Percentiles rank a stretch among this genome's conserved stretches.
Conservation (phyloP, 1,140 invertebrate species). For the Ectropis grisescens region DNA sequence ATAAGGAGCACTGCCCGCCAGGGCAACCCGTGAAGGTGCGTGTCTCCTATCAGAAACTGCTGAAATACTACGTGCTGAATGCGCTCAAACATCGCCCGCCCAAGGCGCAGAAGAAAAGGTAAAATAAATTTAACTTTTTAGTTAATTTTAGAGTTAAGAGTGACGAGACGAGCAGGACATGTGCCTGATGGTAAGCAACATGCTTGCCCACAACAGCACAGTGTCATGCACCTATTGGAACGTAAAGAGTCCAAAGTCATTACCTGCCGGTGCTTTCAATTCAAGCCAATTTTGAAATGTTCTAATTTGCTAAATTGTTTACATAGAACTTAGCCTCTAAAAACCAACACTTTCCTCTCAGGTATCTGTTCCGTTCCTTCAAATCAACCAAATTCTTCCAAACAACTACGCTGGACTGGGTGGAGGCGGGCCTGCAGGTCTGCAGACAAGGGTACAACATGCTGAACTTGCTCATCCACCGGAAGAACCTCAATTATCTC, state of each 20-base stretch:
- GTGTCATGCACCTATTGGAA: too few species aligned
- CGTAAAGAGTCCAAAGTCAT: too few species aligned
- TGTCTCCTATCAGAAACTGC: constrained; percentile 98
- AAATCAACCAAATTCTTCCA: constrained; percentile 99
- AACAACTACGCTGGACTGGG: constrained; percentile 99
- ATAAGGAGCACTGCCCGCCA: constrained; percentile 97
- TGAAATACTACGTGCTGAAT: constrained; percentile 99
- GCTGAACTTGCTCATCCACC: constrained; percentile 98
- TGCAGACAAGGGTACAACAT: constrained; percentile 99
- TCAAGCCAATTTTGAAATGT: too few species aligned
- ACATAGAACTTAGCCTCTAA: too few species aligned
- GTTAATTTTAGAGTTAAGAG: too few species aligned
- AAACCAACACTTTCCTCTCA: too few species aligned
- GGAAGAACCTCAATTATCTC: constrained; percentile 99
- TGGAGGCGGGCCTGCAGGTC: constrained; percentile 97
- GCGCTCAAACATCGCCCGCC: constrained; percentile 96
- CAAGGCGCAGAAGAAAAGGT: constrained; percentile 98
- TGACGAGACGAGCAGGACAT: too few species aligned
- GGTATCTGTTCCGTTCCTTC: constrained; percentile 97
- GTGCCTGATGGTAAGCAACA: too few species aligned
- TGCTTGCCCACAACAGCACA: too few species aligned
- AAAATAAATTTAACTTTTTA: constrained; percentile 14
- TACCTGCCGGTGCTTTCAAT: too few species aligned
- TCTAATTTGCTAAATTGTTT: not conserved
- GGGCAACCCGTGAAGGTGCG: constrained; percentile 99